These are phyloP conservation scores for Helarctos malayanus DNA, from an alignment of 2,797 vertebrate species.

Conservation along the genomic window DNA sequence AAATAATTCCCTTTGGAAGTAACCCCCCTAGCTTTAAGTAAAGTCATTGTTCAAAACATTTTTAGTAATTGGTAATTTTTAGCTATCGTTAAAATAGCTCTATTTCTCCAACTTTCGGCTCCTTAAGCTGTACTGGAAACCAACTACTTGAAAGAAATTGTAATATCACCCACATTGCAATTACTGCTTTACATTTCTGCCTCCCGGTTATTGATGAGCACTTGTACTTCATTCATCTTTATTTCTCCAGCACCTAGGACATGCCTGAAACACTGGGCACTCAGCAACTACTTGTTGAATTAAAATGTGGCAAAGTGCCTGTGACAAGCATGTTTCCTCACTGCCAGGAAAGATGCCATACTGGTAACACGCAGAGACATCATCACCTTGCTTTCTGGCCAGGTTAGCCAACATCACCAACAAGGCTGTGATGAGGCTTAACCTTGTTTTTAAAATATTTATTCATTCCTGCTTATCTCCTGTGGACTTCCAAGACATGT, in stretches of 20 bases:
- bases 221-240: background rate
- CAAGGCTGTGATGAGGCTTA: background rate
- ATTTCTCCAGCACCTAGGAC: background rate
- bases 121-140: background rate
- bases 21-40: background rate
- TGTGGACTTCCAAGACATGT: background rate
- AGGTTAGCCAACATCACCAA: background rate
- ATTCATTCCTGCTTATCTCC: background rate
- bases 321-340: background rate
- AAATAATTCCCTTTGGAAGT: background rate
- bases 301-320: background rate
- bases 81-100: background rate
- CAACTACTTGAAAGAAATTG: conserved; percentile 18
- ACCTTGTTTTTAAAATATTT: background rate
- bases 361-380: background rate
- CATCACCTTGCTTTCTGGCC: background rate
- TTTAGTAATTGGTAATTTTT: conserved; percentile 27
- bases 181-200: background rate
- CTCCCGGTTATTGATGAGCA: background rate
- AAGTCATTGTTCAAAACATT: background rate
- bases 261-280: background rate
- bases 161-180: background rate
- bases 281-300: background rate
- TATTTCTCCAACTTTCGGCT: background rate
- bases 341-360: background rate